These are phyloP conservation scores for Leguminivora glycinivorella DNA, from an alignment of 1,140 invertebrate genomes.

Conservation along the genomic window DNA sequence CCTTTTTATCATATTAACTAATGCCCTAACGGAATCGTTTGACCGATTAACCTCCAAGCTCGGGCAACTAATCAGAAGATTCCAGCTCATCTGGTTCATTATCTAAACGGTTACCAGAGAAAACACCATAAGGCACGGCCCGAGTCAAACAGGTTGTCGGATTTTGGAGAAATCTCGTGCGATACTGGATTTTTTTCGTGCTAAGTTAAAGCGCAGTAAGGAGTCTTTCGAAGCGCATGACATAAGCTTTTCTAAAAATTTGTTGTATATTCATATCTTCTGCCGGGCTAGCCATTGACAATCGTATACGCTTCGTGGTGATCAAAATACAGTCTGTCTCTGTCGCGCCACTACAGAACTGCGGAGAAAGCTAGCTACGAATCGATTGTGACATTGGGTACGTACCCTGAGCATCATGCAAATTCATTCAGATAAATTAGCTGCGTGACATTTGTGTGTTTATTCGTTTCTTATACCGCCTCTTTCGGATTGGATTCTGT, in stretches of 20 bases:
- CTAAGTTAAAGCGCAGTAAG: neutral
- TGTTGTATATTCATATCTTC: neutral
- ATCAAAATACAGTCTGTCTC: no score
- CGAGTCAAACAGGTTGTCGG: slow-evolving; percentile 27
- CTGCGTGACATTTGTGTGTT: slow-evolving; percentile 17
- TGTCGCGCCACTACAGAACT: no score
- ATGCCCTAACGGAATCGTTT: slow-evolving; percentile 9
- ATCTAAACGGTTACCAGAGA: slow-evolving; percentile 30
- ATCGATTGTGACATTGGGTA: no score
- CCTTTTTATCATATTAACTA: neutral
- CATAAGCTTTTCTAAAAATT: neutral
- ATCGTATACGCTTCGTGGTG: no score
- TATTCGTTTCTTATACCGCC: slow-evolving; percentile 12
- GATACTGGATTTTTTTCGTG: neutral
- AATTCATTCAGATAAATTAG: slow-evolving; percentile 22
- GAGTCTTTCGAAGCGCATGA: neutral
- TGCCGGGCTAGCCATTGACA: no score
- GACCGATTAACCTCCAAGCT: slow-evolving; percentile 19
- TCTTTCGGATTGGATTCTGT: slow-evolving; percentile 12
- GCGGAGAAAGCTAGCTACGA: no score
- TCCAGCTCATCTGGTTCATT: slow-evolving; percentile 19
- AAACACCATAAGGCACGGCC: slow-evolving; percentile 32
- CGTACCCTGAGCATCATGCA: slow-evolving; percentile 29
- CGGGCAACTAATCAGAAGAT: slow-evolving; percentile 7
- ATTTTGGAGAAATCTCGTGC: slow-evolving; percentile 33